Evolutionary conservation across 2,797 vertebrate genomes (phyloP).

Genomic region (Lagodon rhomboides): DNA sequence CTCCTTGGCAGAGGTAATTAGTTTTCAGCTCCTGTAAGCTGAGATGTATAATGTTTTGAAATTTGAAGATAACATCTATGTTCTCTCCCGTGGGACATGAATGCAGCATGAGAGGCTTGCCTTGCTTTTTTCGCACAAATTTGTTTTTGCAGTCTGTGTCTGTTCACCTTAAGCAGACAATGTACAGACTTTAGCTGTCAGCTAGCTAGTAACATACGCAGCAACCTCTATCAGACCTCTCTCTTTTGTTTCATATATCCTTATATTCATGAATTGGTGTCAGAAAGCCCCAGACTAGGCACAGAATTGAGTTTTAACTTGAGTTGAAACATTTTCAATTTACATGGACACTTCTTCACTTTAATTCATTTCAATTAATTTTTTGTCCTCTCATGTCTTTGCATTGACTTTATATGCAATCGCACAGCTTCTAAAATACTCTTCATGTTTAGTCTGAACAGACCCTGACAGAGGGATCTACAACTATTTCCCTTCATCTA

Average conservation of each 20-base stretch:
- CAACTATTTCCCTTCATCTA: conserved; percentile 9
- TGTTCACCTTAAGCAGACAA: conserved; percentile 6
- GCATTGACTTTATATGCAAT: conserved; percentile 8
- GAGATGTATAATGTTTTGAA: background rate
- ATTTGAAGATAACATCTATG: background rate
- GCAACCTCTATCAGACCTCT: background rate
- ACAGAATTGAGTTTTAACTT: background rate
- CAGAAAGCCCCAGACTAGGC: background rate
- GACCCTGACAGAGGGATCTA: conserved; percentile 6
- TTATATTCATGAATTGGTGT: background rate
- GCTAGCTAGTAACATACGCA: background rate
- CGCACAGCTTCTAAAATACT: background rate
- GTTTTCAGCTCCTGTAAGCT: background rate
- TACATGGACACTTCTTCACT: background rate
- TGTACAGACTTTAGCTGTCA: background rate
- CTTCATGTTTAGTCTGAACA: conserved; percentile 24
- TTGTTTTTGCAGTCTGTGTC: conserved; percentile 4
- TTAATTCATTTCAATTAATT: background rate
- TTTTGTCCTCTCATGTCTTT: background rate
- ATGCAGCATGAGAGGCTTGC: conserved; percentile 47
- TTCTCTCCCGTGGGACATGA: conserved; percentile 33
- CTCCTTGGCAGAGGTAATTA: background rate
- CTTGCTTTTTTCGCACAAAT: background rate
- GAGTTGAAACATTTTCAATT: background rate
- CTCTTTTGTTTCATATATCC: background rate